Evolutionary conservation across 2,888 invertebrate species (phyloP).

Genomic region (Stenodera caucasica): DNA sequence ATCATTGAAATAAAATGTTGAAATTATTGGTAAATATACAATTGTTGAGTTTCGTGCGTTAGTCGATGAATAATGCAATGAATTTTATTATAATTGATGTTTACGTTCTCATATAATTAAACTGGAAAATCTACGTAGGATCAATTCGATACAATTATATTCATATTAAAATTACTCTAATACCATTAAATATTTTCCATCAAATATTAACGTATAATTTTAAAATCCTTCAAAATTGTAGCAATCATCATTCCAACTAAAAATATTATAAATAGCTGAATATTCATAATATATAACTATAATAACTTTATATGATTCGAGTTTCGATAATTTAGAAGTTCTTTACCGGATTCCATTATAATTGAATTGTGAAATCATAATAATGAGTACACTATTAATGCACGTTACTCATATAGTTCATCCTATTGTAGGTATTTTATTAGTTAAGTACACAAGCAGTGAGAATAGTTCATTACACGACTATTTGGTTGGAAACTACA

Average conservation of each 20-base stretch:
- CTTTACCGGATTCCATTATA: too few species aligned
- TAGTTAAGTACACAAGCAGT: not conserved
- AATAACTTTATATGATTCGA: too few species aligned
- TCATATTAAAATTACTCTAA: not conserved
- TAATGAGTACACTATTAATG: too few species aligned
- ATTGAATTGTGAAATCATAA: too few species aligned
- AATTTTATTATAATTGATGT: slow-evolving; percentile 17
- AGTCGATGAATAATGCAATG: slow-evolving; percentile 8
- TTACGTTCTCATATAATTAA: slow-evolving; percentile 10
- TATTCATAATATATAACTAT: too few species aligned
- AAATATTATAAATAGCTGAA: too few species aligned
- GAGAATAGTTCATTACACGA: not conserved
- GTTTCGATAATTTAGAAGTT: too few species aligned
- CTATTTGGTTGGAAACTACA: not conserved
- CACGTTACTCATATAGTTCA: too few species aligned
- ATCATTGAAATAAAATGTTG: not conserved
- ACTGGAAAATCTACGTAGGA: not conserved
- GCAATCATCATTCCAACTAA: too few species aligned
- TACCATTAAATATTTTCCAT: not conserved
- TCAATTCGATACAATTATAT: not conserved
- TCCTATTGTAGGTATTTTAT: not conserved
- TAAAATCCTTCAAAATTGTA: too few species aligned
- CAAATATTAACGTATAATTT: too few species aligned
- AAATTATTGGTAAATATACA: not conserved
- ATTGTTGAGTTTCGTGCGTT: not conserved